A percentile compares a stretch with the other conserved stretches of the same genome.
These are phyloP conservation scores for Botia kubotai DNA, from an alignment of 2,797 vertebrate species.

Conservation along the genomic window DNA sequence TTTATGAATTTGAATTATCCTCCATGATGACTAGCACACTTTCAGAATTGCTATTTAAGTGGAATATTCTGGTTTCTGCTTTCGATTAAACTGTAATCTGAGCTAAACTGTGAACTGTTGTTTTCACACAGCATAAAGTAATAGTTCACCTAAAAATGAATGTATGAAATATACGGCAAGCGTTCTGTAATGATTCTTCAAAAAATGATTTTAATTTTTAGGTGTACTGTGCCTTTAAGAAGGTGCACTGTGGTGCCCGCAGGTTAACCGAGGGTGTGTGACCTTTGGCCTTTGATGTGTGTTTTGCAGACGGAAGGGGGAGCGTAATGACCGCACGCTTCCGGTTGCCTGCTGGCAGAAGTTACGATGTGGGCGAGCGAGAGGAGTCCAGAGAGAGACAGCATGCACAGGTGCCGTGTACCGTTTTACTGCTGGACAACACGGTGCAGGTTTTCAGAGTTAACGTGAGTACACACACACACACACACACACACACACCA, in stretches of 20 bases:
- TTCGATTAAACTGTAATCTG: too few relatives aligned
- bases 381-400: slow-evolving; percentile 98
- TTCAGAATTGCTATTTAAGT: background rate
- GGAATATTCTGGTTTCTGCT: slow-evolving; percentile 2
- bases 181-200: background rate
- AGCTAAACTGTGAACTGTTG: too few relatives aligned
- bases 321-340: slow-evolving; percentile 99
- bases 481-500: background rate
- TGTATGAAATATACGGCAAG: too few relatives aligned
- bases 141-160: too few relatives aligned
- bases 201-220: background rate
- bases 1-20: background rate
- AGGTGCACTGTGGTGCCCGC: background rate
- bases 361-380: slow-evolving; percentile 98
- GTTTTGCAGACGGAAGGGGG: slow-evolving; percentile 86
- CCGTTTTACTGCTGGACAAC: slow-evolving; percentile 96
- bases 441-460: slow-evolving; percentile 93
- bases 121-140: too few relatives aligned
- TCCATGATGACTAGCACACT: background rate
- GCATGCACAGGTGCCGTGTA: slow-evolving; percentile 96
- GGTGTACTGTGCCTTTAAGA: background rate
- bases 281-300: slow-evolving; percentile 25
- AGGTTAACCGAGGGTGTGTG: background rate
- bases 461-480: slow-evolving; percentile 84
- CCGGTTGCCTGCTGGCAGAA: slow-evolving; percentile 99